Evolutionary conservation across 2,113 vertebrate species (phyloP).

Genomic region (Engystomops pustulosus): DNA sequence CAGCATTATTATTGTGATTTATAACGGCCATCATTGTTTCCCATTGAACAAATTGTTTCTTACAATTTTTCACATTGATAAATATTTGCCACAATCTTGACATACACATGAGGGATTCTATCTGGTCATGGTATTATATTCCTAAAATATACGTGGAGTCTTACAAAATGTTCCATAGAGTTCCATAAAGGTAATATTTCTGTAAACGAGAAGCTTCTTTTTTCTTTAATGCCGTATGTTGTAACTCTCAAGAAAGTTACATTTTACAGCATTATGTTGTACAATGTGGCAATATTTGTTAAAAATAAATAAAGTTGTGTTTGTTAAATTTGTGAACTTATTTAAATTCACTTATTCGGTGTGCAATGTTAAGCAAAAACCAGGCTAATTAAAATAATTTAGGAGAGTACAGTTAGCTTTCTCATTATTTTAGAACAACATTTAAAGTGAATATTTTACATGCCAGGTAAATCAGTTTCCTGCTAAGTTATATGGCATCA

Average conservation of each 20-base stretch:
- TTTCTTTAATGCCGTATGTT: background rate
- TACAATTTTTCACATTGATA: too few relatives aligned
- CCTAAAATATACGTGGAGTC: background rate
- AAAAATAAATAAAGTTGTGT: conserved; percentile 21
- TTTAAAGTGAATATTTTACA: conserved; percentile 52
- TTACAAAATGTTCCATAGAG: too few relatives aligned
- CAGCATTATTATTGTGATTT: too few relatives aligned
- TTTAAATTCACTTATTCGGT: conserved; percentile 35
- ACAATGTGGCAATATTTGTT: background rate
- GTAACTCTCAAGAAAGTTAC: background rate
- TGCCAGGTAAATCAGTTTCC: conserved; percentile 29
- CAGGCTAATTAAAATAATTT: conserved; percentile 55
- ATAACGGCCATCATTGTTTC: too few relatives aligned
- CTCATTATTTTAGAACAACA: conserved; percentile 47
- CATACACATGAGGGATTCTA: too few relatives aligned
- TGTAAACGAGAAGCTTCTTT: background rate
- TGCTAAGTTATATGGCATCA: background rate
- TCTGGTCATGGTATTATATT: background rate
- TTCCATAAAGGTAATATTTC: background rate
- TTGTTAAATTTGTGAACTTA: conserved; percentile 16
- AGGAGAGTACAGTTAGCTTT: conserved; percentile 28
- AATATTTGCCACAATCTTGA: too few relatives aligned
- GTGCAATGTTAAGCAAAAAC: conserved; percentile 51
- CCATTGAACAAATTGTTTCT: too few relatives aligned
- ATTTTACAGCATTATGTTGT: background rate